Conservation (phyloP, 2,888 invertebrate species). For the Kuschelorhynchus macadamiae region DNA sequence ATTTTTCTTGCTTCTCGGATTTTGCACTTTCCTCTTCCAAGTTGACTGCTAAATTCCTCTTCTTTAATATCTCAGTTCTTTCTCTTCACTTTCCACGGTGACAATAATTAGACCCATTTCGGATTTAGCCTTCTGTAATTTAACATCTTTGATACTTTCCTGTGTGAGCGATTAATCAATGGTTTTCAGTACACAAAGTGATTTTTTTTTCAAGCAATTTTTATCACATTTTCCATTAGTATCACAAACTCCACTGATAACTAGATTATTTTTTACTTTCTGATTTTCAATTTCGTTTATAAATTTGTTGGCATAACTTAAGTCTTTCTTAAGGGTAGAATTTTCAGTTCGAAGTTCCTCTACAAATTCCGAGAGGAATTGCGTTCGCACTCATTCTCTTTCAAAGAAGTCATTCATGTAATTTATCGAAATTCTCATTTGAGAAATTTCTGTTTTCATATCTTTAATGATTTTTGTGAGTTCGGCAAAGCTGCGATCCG, state of each 20-base stretch:
- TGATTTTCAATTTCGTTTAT: background rate
- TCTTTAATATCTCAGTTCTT: too few species aligned
- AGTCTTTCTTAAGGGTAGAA: too few species aligned
- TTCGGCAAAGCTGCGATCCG: too few species aligned
- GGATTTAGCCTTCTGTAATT: too few species aligned
- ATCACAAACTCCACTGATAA: too few species aligned
- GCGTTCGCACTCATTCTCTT: background rate
- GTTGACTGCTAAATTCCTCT: background rate
- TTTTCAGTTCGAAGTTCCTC: background rate
- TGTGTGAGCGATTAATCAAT: too few species aligned
- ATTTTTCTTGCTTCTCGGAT: background rate
- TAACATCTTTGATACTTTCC: too few species aligned
- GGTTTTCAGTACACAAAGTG: too few species aligned
- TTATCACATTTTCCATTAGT: too few species aligned
- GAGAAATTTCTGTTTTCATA: background rate
- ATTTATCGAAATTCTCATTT: background rate
- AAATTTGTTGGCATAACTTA: background rate
- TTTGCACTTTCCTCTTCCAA: background rate
- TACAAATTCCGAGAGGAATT: background rate
- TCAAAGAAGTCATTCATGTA: background rate
- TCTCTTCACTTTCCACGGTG: background rate
- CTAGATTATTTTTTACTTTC: background rate
- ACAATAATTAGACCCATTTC: too few species aligned
- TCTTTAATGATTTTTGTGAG: background rate
- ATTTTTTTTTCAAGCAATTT: too few species aligned